Conservation (phyloP, 2,797 vertebrate genomes). For the Malurus splendens region DNA sequence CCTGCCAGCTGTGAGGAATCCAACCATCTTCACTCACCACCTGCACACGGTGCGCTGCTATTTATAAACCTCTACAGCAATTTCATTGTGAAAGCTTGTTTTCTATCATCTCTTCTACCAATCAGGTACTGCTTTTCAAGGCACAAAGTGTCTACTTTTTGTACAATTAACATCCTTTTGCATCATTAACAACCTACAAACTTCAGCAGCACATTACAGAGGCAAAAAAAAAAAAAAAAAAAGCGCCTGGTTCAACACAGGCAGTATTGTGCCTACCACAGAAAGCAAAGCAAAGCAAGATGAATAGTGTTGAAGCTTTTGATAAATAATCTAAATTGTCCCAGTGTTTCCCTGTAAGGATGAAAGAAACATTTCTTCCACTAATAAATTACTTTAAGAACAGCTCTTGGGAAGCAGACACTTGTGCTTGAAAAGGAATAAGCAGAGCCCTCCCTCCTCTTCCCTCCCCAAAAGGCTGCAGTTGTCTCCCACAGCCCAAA, state of each 20-base stretch:
- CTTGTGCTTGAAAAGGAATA: neutral
- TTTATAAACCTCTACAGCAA: neutral
- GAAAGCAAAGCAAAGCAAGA: neutral
- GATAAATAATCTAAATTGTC: neutral
- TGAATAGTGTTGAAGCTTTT: neutral
- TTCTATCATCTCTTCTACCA: neutral
- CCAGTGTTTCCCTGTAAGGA: neutral
- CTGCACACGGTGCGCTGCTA: neutral
- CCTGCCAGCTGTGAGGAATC: neutral
- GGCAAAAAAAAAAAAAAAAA: neutral
- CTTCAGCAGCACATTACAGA: neutral
- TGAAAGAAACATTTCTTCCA: neutral
- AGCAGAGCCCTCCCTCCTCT: neutral
- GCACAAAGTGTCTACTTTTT: neutral
- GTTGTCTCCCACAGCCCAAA: neutral
- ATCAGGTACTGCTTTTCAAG: neutral
- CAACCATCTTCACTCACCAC: neutral
- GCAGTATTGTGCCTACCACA: neutral
- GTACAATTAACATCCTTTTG: neutral
- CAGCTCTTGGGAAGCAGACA: neutral
- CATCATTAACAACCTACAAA: neutral
- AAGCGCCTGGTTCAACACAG: neutral
- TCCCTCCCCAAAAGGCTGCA: neutral
- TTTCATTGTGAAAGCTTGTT: slow-evolving; percentile 1
- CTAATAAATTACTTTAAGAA: neutral